Evolutionary conservation across 2,113 vertebrate species (phyloP).

Genomic region (Chlamydotis undulata): DNA sequence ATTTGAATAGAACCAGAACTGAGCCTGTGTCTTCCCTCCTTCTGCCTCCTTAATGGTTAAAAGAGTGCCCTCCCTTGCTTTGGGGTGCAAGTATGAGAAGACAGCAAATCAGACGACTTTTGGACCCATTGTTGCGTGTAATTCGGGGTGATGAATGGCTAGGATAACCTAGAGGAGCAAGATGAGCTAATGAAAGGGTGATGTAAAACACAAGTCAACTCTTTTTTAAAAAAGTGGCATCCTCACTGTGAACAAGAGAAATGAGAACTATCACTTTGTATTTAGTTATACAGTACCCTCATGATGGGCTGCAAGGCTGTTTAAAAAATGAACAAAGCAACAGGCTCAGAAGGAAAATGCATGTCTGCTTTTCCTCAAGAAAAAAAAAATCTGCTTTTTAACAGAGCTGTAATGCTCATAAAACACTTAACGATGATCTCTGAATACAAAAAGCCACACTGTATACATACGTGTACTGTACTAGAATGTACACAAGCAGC

Average conservation of each 20-base stretch:
- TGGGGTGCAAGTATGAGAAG: neutral
- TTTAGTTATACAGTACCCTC: conserved; percentile 36
- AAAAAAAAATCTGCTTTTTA: conserved; percentile 17
- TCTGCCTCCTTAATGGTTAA: neutral
- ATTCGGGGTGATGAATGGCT: conserved; percentile 38
- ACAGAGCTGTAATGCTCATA: conserved; percentile 48
- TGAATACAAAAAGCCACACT: conserved; percentile 33
- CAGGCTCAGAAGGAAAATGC: conserved; percentile 49
- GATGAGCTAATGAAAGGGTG: conserved; percentile 61
- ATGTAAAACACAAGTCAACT: conserved; percentile 67
- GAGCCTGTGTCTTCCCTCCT: neutral
- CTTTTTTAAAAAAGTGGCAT: conserved; percentile 52
- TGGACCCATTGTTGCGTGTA: conserved; percentile 46
- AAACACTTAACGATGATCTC: conserved; percentile 50
- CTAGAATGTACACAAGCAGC: neutral
- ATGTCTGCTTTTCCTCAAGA: conserved; percentile 21
- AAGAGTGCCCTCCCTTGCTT: neutral
- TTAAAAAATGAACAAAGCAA: conserved; percentile 66
- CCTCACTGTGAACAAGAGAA: conserved; percentile 65
- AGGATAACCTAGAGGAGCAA: conserved; percentile 55
- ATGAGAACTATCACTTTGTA: conserved; percentile 60
- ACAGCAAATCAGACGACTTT: neutral
- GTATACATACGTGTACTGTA: neutral
- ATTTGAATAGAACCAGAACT: neutral
- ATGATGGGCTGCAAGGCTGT: conserved; percentile 42